Base-by-base conservation (phyloP, 1,140 invertebrate genomes). In the Trypoxylus dichotomus region DNA sequence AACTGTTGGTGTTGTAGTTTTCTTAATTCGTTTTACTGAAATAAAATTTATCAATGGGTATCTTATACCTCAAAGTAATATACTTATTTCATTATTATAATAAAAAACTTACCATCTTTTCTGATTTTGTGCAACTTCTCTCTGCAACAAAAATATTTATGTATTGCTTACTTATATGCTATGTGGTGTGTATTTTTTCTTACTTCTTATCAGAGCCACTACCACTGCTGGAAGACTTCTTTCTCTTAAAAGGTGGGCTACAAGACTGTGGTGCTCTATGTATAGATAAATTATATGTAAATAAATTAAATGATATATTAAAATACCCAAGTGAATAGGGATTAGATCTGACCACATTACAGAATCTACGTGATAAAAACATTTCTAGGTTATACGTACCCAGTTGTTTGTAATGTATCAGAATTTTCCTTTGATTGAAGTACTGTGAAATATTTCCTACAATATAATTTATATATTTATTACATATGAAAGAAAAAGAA, bases 131-230 rank as follows among this genome's bases (percentile, higher is more conserved):
- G 21, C 10, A 24, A 27, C 13, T 68, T 68, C 24, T 68, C 27
- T 27, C 60, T 68, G 15, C 3, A 68, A 68, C 13, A 68, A 6
- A 68, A 3, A 29, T 68, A 24, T 27, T 68, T 79, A 32, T 75
- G 24, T 37, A 29, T 76, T 41, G 29, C 29, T 19, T 41, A 24
- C 32, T n/a, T n/a, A 19, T 7, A 13, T 27, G 27, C n/a, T n/a
- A n/a, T n/a, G n/a, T n/a, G n/a, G n/a, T n/a, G 1, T 8, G 1
- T 13, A 29, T 27, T 24, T 72, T 19, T 54, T 15, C 75, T 81
- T 81, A 79, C 77, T 77, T 80, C 77, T 79, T 77, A 58, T 80
- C 81, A 81, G 72, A 73, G 47, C 42, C 76, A 47, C 58, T 74
- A 42, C 79, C 78, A 75, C 83, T 82, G 60, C 60, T 68, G 27